A percentile compares a stretch with the other conserved stretches of the same genome.
phyloP scores from a whole-genome alignment of 2,113 vertebrate species.

The Brachyhypopomus gauderio region DNA sequence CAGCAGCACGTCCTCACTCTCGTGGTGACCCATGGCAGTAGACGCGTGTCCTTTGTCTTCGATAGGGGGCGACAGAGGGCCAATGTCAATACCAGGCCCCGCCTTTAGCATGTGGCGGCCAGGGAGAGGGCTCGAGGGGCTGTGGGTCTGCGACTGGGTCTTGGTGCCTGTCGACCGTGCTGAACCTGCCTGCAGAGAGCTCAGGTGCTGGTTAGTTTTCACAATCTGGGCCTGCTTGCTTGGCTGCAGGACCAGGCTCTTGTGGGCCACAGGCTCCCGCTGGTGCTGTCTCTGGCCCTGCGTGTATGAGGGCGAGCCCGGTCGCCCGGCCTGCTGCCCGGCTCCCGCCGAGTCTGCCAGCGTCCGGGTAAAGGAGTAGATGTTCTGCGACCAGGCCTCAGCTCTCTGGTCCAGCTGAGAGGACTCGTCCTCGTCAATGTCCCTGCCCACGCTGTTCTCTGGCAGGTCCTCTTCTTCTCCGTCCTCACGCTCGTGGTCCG shows the following conservation, averaged over 20 bases:
- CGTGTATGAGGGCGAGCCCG: constrained; percentile 76
- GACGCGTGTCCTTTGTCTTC: constrained; percentile 56
- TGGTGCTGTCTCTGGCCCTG: constrained; percentile 66
- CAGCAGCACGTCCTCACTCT: constrained; percentile 59
- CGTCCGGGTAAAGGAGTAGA: constrained; percentile 73
- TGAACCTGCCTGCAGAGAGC: constrained; percentile 69
- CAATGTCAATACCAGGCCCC: constrained; percentile 76
- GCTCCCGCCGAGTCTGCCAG: constrained; percentile 58
- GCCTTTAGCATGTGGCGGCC: constrained; percentile 72
- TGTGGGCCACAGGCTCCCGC: constrained; percentile 77
- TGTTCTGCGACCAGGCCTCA: constrained; percentile 69
- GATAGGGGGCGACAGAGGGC: constrained; percentile 60
- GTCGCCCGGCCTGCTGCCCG: constrained; percentile 37
- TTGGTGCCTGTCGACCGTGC: constrained; percentile 66
- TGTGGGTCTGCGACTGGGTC: constrained; percentile 72
- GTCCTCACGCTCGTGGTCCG: constrained; percentile 79
- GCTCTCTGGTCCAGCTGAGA: constrained; percentile 58
- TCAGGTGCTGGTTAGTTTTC: constrained; percentile 92
- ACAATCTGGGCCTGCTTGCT: constrained; percentile 95
- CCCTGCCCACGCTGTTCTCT: constrained; percentile 60
- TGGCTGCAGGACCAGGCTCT: constrained; percentile 84
- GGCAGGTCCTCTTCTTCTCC: constrained; percentile 55
- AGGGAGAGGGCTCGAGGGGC: constrained; percentile 83
- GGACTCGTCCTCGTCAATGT: constrained; percentile 67
- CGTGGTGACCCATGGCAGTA: constrained; percentile 66